Evolutionary conservation across 2,888 invertebrate genomes (phyloP), one percentile per base, ranked within the genome.

Genomic region (Protodeltote pygarga): DNA sequence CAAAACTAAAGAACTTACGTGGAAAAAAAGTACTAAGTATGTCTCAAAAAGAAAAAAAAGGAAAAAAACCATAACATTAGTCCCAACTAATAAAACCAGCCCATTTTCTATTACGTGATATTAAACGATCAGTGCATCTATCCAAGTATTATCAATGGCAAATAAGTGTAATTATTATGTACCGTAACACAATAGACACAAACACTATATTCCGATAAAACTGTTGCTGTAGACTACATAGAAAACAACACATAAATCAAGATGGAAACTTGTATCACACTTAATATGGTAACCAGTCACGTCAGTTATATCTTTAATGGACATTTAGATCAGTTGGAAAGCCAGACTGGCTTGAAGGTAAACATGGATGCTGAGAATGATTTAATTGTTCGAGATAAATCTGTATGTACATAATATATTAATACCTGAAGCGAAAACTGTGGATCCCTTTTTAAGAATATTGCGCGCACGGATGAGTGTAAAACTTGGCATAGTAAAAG

Each of bases 251-350:
- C 64, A 70, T 61, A 64, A 64, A 64, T 62, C 57, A 60, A 51
- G 65, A 75, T 77, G 71, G 74, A 79, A 77, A 79, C 77, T 66
- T 41, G 68, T 63, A 69, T 47, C 49, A 46, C 20, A 42, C 69
- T 60, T 42, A 66, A 73, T 72, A 83, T 66, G 77, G 81, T 49
- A 77, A 74, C 75, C 44, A 47, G 79, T 65, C 65, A 63, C 51
- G 58, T 51, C 31, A 55, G 39, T 28, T 27, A 13, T 40, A 19
- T 35, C 21, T 34, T 8, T 40, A 55, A 54, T 46, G 28, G 28
- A n/a, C 19, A 61, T 53, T 53, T 8, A 54, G 55, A 62, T 46
- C 38, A 14, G 16, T 47, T 58, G 16, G 63, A 58, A 54, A 58
- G 63, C 38, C 40, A n/a, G 5, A 34, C 58, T 39, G 25, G 48